Conservation (phyloP, 2,113 vertebrate genomes). For the Gallinago jamesoni region DNA sequence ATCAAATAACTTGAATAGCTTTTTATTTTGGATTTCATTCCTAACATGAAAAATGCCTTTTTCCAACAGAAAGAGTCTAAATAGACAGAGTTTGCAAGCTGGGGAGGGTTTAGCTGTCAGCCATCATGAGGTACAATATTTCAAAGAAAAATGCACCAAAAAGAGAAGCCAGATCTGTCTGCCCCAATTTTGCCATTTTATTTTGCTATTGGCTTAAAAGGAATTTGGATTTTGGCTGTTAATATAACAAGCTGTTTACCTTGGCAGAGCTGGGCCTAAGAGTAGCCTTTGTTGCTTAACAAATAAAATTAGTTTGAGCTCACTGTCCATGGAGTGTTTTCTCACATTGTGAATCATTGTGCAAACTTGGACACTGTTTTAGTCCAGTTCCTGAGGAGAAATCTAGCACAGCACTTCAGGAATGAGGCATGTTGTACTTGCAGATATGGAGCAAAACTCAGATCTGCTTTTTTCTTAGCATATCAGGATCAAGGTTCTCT, state of each 20-base stretch:
- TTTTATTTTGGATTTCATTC: not conserved
- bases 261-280: slow-evolving; percentile 22
- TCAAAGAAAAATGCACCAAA: not conserved
- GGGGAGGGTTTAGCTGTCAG: not conserved
- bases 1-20: slow-evolving; percentile 10
- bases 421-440: not conserved
- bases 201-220: slow-evolving; percentile 8
- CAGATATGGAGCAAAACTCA: not conserved
- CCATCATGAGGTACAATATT: not conserved
- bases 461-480: not conserved
- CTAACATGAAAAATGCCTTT: not conserved
- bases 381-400: not conserved
- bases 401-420: not conserved
- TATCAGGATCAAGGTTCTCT: not conserved
- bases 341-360: not conserved
- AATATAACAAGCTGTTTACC: slow-evolving; percentile 43
- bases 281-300: slow-evolving; percentile 8
- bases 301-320: not conserved
- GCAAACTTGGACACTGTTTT: not conserved
- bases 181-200: not conserved
- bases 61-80: not conserved
- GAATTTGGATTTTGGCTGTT: slow-evolving; percentile 18
- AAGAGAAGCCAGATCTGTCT: not conserved
- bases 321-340: not conserved
- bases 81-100: not conserved